Conservation (phyloP, 1,140 invertebrate genomes). For the Drosophila bocki region DNA sequence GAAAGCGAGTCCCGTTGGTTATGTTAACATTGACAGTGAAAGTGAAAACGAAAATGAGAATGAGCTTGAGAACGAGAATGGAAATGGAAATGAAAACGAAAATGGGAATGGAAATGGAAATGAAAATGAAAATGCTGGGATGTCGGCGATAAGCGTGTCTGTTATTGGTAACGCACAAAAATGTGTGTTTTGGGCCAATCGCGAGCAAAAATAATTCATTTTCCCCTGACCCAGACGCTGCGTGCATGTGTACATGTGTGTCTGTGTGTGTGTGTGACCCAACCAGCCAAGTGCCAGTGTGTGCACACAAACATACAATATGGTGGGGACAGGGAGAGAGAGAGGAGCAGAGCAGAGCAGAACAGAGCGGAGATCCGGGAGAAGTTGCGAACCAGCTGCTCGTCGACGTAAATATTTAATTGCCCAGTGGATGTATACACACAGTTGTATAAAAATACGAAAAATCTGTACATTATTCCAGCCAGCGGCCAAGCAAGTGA, state of each 20-base stretch:
- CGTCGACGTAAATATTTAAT: constrained; percentile 44
- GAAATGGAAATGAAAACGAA: constrained; percentile 1
- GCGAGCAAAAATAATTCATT: constrained; percentile 37
- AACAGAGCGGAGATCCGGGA: constrained; percentile 32
- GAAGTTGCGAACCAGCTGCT: constrained; percentile 53
- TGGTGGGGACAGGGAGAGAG: constrained; percentile 9
- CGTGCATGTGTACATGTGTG: constrained; percentile 6
- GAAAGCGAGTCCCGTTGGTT: constrained; percentile 44
- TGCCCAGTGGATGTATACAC: constrained; percentile 37
- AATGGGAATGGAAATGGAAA: not conserved
- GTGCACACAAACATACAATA: constrained; percentile 42
- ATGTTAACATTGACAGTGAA: constrained; percentile 54
- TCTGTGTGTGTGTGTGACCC: constrained; percentile 7
- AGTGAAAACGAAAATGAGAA: constrained; percentile 28
- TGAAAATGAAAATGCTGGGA: constrained; percentile 15
- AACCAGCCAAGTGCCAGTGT: constrained; percentile 2
- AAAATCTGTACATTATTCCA: constrained; percentile 31
- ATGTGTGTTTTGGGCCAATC: constrained; percentile 30
- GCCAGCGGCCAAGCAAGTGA: constrained; percentile 19
- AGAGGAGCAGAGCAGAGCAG: constrained; percentile 14
- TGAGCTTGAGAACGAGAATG: constrained; percentile 17
- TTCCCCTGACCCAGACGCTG: constrained; percentile 45
- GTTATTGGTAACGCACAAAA: constrained; percentile 26
- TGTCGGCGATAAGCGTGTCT: constrained; percentile 13
- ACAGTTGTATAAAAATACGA: constrained; percentile 33